Evolutionary conservation across 2,113 vertebrate genomes (phyloP).

Genomic region (Motacilla tschutschensis): DNA sequence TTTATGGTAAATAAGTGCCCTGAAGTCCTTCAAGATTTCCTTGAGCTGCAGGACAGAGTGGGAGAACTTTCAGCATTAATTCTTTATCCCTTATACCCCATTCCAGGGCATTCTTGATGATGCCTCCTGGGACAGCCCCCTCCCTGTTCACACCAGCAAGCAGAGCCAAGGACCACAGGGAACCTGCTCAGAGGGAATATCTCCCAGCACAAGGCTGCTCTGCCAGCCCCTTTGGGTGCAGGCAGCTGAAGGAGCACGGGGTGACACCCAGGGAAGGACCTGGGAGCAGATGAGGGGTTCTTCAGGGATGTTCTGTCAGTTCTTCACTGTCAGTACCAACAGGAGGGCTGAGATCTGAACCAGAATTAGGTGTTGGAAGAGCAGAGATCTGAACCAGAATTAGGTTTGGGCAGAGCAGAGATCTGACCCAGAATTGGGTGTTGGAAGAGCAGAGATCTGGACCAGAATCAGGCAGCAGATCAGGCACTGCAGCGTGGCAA

Average conservation of each 20-base stretch:
- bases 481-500: background rate
- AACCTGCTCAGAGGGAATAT: background rate
- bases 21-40: background rate
- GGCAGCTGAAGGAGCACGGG: background rate
- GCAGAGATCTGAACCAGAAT: background rate
- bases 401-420: rapidly evolving
- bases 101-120: rapidly evolving
- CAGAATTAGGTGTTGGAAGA: rapidly evolving
- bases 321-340: background rate
- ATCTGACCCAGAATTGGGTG: background rate
- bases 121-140: background rate
- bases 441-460: rapidly evolving
- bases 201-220: background rate
- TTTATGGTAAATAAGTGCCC: background rate
- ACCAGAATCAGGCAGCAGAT: background rate
- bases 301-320: background rate
- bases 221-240: background rate
- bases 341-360: background rate
- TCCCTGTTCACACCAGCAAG: background rate
- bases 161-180: background rate
- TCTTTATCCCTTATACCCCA: background rate
- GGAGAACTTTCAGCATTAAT: background rate
- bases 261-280: background rate
- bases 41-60: background rate
- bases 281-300: background rate